phyloP scores from a whole-genome alignment of 2,113 vertebrate species.

The Zootoca vivipara region DNA sequence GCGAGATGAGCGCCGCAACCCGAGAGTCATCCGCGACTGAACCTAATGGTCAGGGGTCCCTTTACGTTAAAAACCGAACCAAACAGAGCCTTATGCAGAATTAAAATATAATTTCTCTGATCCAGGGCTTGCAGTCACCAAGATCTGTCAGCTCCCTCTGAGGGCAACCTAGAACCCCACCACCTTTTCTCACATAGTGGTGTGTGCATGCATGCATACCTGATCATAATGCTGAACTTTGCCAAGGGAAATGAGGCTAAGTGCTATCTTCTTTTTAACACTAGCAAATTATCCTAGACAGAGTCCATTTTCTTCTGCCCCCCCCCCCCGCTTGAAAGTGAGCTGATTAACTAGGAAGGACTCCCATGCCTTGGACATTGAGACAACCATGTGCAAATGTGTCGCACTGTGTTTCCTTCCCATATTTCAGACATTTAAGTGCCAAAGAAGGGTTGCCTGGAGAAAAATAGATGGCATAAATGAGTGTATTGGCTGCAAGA shows the following conservation, averaged over 20 bases:
- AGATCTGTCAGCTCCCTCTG: not conserved
- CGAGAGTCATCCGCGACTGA: no score
- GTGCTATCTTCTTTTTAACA: not conserved
- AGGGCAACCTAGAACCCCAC: not conserved
- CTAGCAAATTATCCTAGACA: not conserved
- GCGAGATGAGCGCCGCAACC: no score
- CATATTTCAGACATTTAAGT: not conserved
- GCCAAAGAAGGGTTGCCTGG: not conserved
- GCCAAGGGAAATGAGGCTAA: not conserved
- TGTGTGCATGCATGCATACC: not conserved
- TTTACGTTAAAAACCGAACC: no score
- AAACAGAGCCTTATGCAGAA: no score
- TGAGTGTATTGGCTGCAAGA: not conserved
- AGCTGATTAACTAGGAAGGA: not conserved
- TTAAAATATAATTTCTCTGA: not conserved
- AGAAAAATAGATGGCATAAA: not conserved
- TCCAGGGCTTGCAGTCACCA: not conserved
- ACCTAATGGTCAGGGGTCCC: no score
- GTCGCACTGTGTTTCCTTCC: not conserved
- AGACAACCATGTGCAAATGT: not conserved
- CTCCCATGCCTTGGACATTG: not conserved
- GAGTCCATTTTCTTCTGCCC: not conserved
- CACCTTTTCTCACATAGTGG: not conserved
- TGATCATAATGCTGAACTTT: not conserved
- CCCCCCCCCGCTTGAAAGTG: not conserved